Percentiles rank a stretch among this genome's conserved stretches.
These are phyloP conservation scores for Sturnira hondurensis DNA, from an alignment of 2,113 vertebrate species.

Conservation along the genomic window DNA sequence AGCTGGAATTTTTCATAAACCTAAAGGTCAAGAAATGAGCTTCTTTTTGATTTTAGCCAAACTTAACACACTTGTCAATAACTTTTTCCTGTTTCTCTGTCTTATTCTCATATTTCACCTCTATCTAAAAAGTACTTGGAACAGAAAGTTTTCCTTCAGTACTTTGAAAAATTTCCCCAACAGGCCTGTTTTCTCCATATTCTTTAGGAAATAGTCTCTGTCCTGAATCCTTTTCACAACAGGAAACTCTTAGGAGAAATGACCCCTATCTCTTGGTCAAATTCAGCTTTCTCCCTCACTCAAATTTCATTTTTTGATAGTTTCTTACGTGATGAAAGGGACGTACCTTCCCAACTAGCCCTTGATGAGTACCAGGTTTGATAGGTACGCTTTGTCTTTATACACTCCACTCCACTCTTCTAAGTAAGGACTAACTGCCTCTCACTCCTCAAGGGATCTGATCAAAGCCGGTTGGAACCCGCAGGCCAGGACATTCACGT, in stretches of 20 bases:
- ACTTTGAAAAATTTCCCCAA: constrained; percentile 9
- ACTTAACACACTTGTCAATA: neutral
- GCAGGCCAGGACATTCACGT: neutral
- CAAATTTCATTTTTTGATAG: neutral
- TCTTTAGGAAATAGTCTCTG: neutral
- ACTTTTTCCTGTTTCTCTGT: neutral
- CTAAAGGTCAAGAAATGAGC: neutral
- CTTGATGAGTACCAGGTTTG: neutral
- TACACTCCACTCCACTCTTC: neutral
- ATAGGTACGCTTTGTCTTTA: neutral
- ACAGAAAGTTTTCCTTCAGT: neutral
- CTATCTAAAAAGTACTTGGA: neutral
- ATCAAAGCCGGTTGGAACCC: neutral
- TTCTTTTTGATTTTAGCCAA: constrained; percentile 27
- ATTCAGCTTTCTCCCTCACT: neutral
- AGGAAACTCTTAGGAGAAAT: constrained; percentile 7
- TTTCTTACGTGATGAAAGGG: neutral
- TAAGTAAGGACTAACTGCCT: neutral
- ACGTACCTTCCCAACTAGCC: neutral
- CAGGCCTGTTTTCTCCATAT: neutral
- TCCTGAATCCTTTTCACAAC: constrained; percentile 28
- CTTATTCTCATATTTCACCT: neutral
- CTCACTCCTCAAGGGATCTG: neutral
- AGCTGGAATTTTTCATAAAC: neutral
- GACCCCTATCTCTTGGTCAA: neutral